Conservation (phyloP, 2,797 vertebrate species). For the Sebastes trivittatus region DNA sequence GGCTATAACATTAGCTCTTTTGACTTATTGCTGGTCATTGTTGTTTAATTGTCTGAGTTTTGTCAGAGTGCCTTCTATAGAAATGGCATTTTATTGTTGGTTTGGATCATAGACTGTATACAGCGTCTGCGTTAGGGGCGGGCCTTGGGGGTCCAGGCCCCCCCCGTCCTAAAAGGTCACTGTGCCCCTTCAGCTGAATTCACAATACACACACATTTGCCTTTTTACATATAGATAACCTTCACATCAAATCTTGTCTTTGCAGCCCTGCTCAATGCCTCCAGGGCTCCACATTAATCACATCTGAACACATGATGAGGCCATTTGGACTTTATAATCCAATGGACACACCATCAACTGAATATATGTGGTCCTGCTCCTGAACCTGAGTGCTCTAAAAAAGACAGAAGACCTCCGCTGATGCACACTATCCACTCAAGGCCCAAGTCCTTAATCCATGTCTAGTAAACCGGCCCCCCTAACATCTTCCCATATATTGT, state of each 20-base stretch:
- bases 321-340: conserved; percentile 12
- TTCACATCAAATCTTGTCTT: background rate
- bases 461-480: background rate
- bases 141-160: too few relatives aligned
- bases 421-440: background rate
- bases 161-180: too few relatives aligned
- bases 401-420: background rate
- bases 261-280: background rate
- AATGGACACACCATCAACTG: conserved; percentile 9
- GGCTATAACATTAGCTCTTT: background rate
- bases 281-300: conserved; percentile 3
- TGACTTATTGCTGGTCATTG: background rate
- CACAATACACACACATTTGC: background rate
- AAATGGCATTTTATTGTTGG: too few relatives aligned
- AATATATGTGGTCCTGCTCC: background rate
- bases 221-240: background rate
- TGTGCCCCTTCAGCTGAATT: too few relatives aligned
- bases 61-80: too few relatives aligned
- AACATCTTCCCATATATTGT: conserved; percentile 4
- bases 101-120: too few relatives aligned
- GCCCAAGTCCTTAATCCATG: background rate
- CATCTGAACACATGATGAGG: conserved; percentile 2
- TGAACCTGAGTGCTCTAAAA: conserved; percentile 1
- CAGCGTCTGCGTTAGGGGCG: too few relatives aligned
- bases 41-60: background rate